Base-by-base conservation (phyloP, 1,140 invertebrate species). In the Thaumetopoea pityocampa region DNA sequence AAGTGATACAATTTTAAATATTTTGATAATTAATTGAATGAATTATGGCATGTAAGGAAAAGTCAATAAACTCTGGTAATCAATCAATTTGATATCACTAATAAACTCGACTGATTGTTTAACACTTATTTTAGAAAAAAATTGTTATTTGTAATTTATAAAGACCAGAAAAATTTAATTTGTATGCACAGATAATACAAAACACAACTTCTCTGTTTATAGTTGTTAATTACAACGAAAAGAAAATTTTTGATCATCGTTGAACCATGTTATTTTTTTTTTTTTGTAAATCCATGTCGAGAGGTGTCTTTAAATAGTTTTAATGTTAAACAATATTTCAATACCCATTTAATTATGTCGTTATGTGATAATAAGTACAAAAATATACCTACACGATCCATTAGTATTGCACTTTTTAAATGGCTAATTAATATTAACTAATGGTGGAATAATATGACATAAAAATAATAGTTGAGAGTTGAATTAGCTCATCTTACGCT, bases 301-400 rank as follows among this genome's bases (percentile, higher is more conserved):
- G 23, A 24, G 23, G 1, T 24, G 8, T 24, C 8, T n/a, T 10
- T 24, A 3, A 18, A 18, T 18, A 4, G 3, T 6, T 18, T 18
- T 18, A 4, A 4, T 4, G 17, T 6, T 8, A 8, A 15, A 8
- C 1, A 24, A 23, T n/a, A n/a, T n/a, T n/a, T n/a, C n/a, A 35
- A 36, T 19, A 15, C 26, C 12, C 20, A 16, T 36, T 24, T 16
- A 17, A 27, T 27, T 30, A 18, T 16, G 23, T 40, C 26, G 4
- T 37, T 27, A 30, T 7, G 4, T 12, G 19, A 23, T 30, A 40
- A 40, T 40, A 40, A 40, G 37, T 40, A 40, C 37, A 30, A 40
- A 34, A 40, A 24, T 37, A 24, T 22, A 30, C 37, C 19, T 12
- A 22, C 12, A 28, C 5, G 18, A 26, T 6, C 9, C 18, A 37